Conservation (phyloP, 2,113 vertebrate genomes). For the Erpornis zantholeuca region DNA sequence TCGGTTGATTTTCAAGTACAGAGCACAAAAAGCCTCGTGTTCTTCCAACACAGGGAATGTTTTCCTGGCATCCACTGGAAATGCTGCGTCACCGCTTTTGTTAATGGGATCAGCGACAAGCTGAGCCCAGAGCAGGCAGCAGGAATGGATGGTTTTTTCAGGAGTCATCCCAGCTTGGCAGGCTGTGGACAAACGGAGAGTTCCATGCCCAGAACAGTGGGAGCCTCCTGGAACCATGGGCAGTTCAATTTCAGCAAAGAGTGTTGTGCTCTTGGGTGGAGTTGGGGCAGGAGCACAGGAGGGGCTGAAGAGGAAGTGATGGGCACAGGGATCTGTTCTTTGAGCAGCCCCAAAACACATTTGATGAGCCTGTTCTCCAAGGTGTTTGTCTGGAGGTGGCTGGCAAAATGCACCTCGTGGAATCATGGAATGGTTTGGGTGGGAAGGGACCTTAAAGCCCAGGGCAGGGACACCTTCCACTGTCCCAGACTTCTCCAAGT, state of each 20-base stretch:
- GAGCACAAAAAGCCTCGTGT: neutral
- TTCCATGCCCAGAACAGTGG: neutral
- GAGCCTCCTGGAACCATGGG: neutral
- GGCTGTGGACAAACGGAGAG: neutral
- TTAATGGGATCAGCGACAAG: neutral
- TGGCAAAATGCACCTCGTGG: neutral
- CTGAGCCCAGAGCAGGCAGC: neutral
- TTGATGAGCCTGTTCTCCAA: rapidly evolving
- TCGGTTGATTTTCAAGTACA: neutral
- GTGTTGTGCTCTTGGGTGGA: rapidly evolving
- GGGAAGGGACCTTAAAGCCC: neutral
- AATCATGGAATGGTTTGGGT: neutral
- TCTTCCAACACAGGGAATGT: neutral
- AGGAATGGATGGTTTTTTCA: neutral
- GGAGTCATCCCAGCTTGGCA: neutral
- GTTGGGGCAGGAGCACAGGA: neutral
- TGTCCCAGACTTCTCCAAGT: rapidly evolving
- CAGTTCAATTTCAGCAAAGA: neutral
- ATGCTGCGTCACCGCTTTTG: neutral
- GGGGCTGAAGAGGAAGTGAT: neutral
- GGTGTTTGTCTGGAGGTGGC: neutral
- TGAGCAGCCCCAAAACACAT: rapidly evolving
- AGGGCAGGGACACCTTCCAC: neutral
- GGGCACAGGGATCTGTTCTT: neutral
- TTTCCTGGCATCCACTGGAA: neutral